These are phyloP conservation scores for Delphinus delphis DNA, from an alignment of 2,113 vertebrate species.

Conservation along the genomic window DNA sequence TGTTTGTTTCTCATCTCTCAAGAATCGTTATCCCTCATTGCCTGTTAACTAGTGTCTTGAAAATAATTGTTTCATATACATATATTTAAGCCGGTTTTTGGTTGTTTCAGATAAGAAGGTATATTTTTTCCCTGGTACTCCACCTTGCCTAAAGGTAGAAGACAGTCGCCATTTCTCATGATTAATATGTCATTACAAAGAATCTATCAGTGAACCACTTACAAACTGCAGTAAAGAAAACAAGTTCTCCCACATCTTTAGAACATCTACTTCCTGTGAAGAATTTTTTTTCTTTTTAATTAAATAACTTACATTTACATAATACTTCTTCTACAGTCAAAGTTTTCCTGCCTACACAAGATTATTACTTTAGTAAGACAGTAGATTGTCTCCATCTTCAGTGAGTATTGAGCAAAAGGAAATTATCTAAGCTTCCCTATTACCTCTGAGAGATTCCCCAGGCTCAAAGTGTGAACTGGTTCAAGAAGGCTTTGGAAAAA, in stretches of 20 bases:
- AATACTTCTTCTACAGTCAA: slow-evolving; percentile 71
- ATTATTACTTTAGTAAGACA: slow-evolving; percentile 59
- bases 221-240: slow-evolving; percentile 29
- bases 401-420: slow-evolving; percentile 56
- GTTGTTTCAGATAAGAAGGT: background rate
- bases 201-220: slow-evolving; percentile 18
- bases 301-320: slow-evolving; percentile 71
- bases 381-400: slow-evolving; percentile 61
- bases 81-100: background rate
- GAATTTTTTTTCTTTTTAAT: slow-evolving; percentile 48
- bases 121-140: background rate
- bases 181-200: slow-evolving; percentile 31
- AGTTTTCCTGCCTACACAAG: slow-evolving; percentile 68
- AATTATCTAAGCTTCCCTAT: slow-evolving; percentile 51
- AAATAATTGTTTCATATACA: background rate
- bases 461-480: slow-evolving; percentile 21
- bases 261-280: slow-evolving; percentile 58
- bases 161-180: background rate
- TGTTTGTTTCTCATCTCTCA: background rate
- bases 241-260: slow-evolving; percentile 34
- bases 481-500: slow-evolving; percentile 3
- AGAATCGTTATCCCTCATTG: background rate
- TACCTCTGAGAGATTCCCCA: slow-evolving; percentile 40
- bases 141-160: slow-evolving; percentile 3
- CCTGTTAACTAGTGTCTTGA: background rate